phyloP scores from a whole-genome alignment of 2,888 invertebrate species.

The Subacronicta megacephala region DNA sequence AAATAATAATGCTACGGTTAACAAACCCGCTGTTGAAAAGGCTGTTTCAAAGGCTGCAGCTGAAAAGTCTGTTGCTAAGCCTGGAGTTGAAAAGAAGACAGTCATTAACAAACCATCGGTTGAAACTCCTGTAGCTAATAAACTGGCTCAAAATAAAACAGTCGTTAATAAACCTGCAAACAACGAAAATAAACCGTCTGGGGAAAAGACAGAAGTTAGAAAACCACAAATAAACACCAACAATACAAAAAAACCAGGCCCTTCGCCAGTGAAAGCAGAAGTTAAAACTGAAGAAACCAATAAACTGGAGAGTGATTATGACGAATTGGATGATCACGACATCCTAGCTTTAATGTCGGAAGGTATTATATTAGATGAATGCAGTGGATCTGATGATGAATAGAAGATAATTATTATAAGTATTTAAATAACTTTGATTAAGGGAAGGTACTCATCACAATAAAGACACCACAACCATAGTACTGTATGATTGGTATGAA shows the following conservation, averaged over 20 bases:
- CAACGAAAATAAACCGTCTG: too few species aligned
- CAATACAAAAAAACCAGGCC: slow-evolving; percentile 6
- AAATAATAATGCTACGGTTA: slow-evolving; percentile 4
- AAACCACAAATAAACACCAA: slow-evolving; percentile 17
- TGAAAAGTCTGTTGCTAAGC: background rate
- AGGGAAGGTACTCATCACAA: background rate
- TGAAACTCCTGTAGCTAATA: too few species aligned
- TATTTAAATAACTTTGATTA: background rate
- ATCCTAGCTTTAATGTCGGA: slow-evolving; percentile 78
- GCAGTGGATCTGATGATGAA: slow-evolving; percentile 76
- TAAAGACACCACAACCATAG: background rate
- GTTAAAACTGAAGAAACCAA: slow-evolving; percentile 3
- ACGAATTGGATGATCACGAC: slow-evolving; percentile 78
- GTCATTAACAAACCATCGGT: background rate
- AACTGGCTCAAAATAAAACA: too few species aligned
- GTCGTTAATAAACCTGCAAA: slow-evolving; percentile 4
- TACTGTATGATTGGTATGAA: background rate
- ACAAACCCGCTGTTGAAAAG: slow-evolving; percentile 8
- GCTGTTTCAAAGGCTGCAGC: background rate
- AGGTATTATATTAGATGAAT: slow-evolving; percentile 80
- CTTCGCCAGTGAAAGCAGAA: slow-evolving; percentile 7
- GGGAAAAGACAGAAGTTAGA: slow-evolving; percentile 3
- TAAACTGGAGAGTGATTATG: slow-evolving; percentile 61
- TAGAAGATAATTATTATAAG: slow-evolving; percentile 30
- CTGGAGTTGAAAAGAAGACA: background rate